Evolutionary conservation across 2,113 vertebrate species (phyloP).

Genomic region (Menura novaehollandiae): DNA sequence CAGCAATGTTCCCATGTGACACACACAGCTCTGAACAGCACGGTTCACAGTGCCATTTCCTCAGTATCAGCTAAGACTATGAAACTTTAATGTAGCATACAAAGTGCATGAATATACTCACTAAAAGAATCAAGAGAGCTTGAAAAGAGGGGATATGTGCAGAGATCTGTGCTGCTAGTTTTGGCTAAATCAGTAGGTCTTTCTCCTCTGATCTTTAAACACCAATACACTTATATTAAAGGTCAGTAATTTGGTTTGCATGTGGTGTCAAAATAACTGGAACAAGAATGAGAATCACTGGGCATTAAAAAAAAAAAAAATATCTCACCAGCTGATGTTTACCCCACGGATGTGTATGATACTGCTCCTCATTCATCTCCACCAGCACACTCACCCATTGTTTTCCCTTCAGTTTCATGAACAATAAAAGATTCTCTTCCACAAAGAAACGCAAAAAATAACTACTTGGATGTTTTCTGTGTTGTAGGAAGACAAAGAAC

Average conservation of each 20-base stretch:
- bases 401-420: neutral
- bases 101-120: neutral
- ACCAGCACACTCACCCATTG: neutral
- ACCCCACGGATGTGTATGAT: neutral
- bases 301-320: neutral
- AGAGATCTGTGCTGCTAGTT: neutral
- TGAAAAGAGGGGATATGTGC: neutral
- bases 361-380: neutral
- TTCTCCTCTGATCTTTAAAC: neutral
- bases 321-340: constrained; percentile 35
- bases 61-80: neutral
- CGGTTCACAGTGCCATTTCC: rapidly evolving
- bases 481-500: neutral
- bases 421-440: constrained; percentile 30
- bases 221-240: neutral
- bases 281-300: neutral
- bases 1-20: neutral
- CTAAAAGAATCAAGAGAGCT: neutral
- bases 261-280: neutral
- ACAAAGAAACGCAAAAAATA: neutral
- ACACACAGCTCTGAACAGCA: neutral
- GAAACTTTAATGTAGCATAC: neutral
- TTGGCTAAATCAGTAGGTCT: neutral
- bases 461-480: neutral
- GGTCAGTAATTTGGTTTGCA: neutral